Evolutionary conservation across 2,113 vertebrate species (phyloP), one percentile per base, ranked within the genome.

Genomic region (Montifringilla adamsi): DNA sequence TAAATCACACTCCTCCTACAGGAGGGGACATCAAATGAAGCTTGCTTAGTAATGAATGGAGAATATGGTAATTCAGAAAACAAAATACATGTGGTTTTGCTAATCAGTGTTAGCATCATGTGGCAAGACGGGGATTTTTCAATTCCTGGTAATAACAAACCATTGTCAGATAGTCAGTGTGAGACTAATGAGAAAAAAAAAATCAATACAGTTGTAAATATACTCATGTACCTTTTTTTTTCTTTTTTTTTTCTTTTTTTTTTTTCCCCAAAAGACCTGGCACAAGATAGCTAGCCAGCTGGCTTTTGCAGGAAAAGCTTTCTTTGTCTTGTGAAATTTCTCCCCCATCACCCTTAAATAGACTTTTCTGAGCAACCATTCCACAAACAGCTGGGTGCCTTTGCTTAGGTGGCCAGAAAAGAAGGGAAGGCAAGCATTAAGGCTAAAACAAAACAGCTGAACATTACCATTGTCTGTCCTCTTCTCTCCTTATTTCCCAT

Each of bases 371-470:
- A 94, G 81, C 77, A 84, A 68, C 43, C 50, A 84, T 85, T 92
- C 90, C 92, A 81, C 7, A 14, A 84, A 86, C 92, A 97, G 88
- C 67, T 84, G 93, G 87, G 68, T 85, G 56, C 70, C 73, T 89
- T 91, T 88, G 84, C 85, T 81, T 84, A 87, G 83, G 70, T 58
- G 63, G 58, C 56, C 67, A 82, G 55, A 81, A 76, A 92, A 95
- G 94, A 86, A 89, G 30, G 74, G 33, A 64, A 89, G 66, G 66
- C 90, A 95, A 82, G 85, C 93, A 97, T 8, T 84, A 84, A 91
- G 72, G 69, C 77, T 95, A 84, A 95, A 93, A 26, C 50, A 93
- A 92, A 84, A 30, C 78, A 96, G 70, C 84, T 92, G 83, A 95
- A 85, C 47, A 14, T 70, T 81, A 69, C 66, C 39, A 94, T 6